phyloP scores from a whole-genome alignment of 2,113 vertebrate species.

The Natator depressus region DNA sequence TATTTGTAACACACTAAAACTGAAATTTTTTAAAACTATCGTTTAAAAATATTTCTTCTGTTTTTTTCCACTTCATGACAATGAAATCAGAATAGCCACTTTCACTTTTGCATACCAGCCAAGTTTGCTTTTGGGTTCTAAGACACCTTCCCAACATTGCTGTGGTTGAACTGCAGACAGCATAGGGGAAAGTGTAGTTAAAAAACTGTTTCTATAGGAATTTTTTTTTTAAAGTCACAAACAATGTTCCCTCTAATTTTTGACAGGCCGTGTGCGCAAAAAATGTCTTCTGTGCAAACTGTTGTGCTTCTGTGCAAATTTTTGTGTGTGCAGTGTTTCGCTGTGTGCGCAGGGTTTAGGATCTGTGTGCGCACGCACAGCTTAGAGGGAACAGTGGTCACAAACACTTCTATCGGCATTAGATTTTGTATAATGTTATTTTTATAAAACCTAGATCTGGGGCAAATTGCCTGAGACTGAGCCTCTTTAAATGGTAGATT shows the following conservation, averaged over 20 bases:
- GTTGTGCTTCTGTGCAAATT: too few species aligned
- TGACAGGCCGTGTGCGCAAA: too few species aligned
- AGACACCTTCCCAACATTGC: background rate
- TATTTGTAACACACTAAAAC: background rate
- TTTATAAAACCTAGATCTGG: background rate
- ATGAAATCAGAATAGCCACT: background rate
- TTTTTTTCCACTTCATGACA: background rate
- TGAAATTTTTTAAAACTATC: background rate
- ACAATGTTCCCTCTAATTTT: too few species aligned
- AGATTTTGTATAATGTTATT: background rate
- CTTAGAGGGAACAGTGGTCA: too few species aligned
- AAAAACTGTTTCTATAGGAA: background rate
- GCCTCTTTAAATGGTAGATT: background rate
- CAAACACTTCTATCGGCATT: background rate
- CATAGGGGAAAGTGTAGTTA: accelerated
- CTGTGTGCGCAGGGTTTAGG: too few species aligned
- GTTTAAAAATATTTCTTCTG: background rate
- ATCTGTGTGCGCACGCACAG: too few species aligned
- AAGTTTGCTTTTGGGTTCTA: background rate
- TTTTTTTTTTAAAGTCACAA: background rate
- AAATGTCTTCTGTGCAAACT: too few species aligned
- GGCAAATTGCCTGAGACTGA: background rate
- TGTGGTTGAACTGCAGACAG: background rate
- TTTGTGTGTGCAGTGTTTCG: too few species aligned
- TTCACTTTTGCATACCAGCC: background rate